Conservation (phyloP, 92 coral and sea anemone genomes). For the Phenganax subtilis region DNA sequence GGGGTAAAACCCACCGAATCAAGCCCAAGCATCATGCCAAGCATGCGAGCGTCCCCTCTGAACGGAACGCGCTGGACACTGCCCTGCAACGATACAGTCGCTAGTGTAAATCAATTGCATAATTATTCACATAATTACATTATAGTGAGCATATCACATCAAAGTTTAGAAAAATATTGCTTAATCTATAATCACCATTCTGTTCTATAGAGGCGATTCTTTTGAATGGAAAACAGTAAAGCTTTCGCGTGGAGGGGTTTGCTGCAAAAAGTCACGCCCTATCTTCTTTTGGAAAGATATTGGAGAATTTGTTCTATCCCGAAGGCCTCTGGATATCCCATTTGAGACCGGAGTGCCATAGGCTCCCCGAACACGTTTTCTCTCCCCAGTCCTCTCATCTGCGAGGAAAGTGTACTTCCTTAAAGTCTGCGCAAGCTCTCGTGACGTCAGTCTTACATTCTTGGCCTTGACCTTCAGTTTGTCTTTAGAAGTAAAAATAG, state of each 20-base stretch:
- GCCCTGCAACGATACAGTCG: neutral
- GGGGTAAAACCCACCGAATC: neutral
- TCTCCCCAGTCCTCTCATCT: conserved; percentile 27
- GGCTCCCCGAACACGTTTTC: neutral
- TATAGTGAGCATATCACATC: neutral
- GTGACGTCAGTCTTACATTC: conserved; percentile 34
- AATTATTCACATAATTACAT: conserved; percentile 6
- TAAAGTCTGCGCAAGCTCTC: conserved; percentile 31
- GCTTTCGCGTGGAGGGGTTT: conserved; percentile 15
- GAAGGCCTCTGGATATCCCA: conserved; percentile 7
- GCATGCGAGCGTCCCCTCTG: too few relatives aligned
- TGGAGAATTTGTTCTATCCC: conserved; percentile 30
- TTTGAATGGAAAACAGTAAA: conserved; percentile 9
- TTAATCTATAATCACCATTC: neutral
- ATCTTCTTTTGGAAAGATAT: conserved; percentile 32
- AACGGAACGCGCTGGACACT: too few relatives aligned
- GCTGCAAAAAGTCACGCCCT: conserved; percentile 3
- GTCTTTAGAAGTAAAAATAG: conserved; percentile 19
- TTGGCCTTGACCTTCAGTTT: conserved; percentile 35
- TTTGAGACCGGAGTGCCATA: conserved; percentile 34
- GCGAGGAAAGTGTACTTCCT: conserved; percentile 34
- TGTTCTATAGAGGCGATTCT: conserved; percentile 24
- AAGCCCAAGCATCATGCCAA: too few relatives aligned
- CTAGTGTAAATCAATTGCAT: neutral
- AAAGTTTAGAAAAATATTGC: neutral